Conservation (phyloP, 2,113 vertebrate genomes). For the Tachycineta bicolor region DNA sequence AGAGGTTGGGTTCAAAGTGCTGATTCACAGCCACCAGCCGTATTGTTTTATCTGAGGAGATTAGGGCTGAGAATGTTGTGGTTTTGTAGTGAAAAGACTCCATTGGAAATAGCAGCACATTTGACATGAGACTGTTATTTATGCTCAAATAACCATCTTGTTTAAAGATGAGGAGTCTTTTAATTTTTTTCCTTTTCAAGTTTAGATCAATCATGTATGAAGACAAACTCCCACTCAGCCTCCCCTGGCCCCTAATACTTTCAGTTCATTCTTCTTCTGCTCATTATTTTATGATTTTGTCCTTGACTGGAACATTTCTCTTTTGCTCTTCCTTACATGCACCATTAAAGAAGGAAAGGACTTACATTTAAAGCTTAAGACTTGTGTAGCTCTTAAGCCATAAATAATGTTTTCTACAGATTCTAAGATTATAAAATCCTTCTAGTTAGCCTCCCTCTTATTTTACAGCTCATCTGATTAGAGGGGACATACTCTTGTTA, state of each 20-base stretch:
- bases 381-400: background rate
- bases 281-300: constrained; percentile 62
- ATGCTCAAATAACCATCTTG: constrained; percentile 39
- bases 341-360: constrained; percentile 22
- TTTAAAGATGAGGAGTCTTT: constrained; percentile 25
- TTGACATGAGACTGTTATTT: constrained; percentile 54
- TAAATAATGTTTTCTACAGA: constrained; percentile 57
- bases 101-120: constrained; percentile 14
- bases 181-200: constrained; percentile 4
- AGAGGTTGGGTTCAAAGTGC: constrained; percentile 31
- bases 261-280: constrained; percentile 43
- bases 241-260: constrained; percentile 43
- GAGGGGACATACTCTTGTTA: background rate
- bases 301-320: constrained; percentile 67
- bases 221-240: constrained; percentile 52
- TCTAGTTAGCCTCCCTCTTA: constrained; percentile 26
- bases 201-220: constrained; percentile 62
- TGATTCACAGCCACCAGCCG: constrained; percentile 3
- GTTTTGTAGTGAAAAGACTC: constrained; percentile 25
- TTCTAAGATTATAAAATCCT: constrained; percentile 41
- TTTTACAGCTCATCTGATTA: constrained; percentile 26
- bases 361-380: background rate
- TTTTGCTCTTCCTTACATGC: constrained; percentile 49
- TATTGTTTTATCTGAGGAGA: constrained; percentile 43
- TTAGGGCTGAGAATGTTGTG: constrained; percentile 32